Base-by-base conservation (phyloP, 2,113 vertebrate genomes). In the Romanogobio albipinnatus region DNA sequence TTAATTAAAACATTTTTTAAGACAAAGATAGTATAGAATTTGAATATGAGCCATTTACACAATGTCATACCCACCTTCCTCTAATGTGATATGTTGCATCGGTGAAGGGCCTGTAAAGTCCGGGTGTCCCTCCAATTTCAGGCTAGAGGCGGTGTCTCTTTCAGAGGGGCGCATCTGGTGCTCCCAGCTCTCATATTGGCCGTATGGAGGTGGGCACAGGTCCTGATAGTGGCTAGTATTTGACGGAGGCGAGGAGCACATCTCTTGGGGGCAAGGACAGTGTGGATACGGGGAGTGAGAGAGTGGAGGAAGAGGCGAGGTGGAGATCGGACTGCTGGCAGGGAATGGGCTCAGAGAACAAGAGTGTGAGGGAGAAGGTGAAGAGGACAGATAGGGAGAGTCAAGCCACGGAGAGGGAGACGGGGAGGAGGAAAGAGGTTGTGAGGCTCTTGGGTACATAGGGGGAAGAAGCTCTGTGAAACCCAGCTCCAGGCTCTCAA, bases 401-500 rank as follows among this genome's bases (percentile, higher is more conserved):
- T 95, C 94, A 58, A 94, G 89, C 94, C 94, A 95, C 0, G 95
- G 93, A 9, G 93, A 94, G 39, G 80, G 80, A 8, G 86, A 81
- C 1, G 93, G 93, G 9, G 93, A 93, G 6, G 94, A 92, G 0
- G 94, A 94, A 10, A 93, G 89, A 24, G 94, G 93, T 77, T 92
- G 93, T 0, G 90, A 91, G 39, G 85, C 87, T 0, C 92, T 89
- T 74, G 92, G 91, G 85, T 94, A 95, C 9, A 94, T 85, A 6
- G 95, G 94, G 0, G 94, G 94, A 0, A 95, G 93, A 33, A 95
- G 93, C 91, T 95, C 95, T 0, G 94, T 95, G 89, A 95, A 94
- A 85, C 95, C 95, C 89, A 95, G 88, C 90, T 95, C 94, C 47
- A 95, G 89, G 87, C 89, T 95, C 88, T 95, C 94, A 24, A 95